A percentile compares a stretch with the other conserved stretches of the same genome.
Conservation (phyloP, 2,888 invertebrate species). For the Mythimna pallens region DNA sequence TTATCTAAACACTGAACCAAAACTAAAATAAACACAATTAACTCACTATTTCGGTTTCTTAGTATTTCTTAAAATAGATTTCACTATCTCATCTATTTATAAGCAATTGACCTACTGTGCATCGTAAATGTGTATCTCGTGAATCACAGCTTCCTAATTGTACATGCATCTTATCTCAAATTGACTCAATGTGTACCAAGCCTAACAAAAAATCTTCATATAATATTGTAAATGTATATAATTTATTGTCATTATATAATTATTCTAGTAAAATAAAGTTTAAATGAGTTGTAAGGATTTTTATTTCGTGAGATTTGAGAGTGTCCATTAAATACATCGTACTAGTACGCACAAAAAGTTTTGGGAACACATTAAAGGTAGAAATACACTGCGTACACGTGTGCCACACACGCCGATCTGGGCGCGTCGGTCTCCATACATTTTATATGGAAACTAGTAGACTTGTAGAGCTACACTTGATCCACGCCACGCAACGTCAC, state of each 20-base stretch:
- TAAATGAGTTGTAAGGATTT: slow-evolving; percentile 61
- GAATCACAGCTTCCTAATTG: not conserved
- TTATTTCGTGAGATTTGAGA: slow-evolving; percentile 14
- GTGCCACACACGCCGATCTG: too few species aligned
- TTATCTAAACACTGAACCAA: slow-evolving; percentile 25
- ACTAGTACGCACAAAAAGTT: too few species aligned
- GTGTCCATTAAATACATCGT: too few species aligned
- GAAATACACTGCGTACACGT: too few species aligned
- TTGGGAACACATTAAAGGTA: too few species aligned
- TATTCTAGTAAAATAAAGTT: slow-evolving; percentile 68
- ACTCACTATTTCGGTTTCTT: slow-evolving; percentile 11
- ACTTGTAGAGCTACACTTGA: too few species aligned
- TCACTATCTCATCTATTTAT: slow-evolving; percentile 24
- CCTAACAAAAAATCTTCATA: slow-evolving; percentile 27
- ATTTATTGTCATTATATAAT: slow-evolving; percentile 60
- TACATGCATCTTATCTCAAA: not conserved
- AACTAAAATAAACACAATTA: slow-evolving; percentile 20
- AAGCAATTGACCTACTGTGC: slow-evolving; percentile 6
- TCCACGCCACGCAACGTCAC: too few species aligned
- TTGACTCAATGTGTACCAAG: slow-evolving; percentile 35
- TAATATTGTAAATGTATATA: slow-evolving; percentile 60
- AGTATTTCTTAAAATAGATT: slow-evolving; percentile 34
- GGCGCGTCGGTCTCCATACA: too few species aligned
- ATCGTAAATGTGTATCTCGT: not conserved
- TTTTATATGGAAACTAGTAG: too few species aligned